Conservation (phyloP, 2,797 vertebrate species). For the Sarcoramphus papa region DNA sequence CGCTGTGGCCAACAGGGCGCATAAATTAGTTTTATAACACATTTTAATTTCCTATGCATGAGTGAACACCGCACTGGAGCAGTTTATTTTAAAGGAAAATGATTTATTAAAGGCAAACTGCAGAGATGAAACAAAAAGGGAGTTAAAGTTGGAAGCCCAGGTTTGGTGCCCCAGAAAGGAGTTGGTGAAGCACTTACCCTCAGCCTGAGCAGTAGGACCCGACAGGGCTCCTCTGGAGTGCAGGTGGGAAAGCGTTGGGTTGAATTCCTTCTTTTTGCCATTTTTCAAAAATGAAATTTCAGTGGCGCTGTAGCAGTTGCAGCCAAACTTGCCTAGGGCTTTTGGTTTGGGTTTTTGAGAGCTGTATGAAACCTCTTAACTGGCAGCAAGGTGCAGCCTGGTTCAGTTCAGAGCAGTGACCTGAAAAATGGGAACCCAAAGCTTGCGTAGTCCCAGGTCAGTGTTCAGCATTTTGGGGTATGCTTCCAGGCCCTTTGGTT, state of each 20-base stretch:
- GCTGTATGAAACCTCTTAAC: neutral
- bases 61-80: neutral
- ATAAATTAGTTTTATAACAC: neutral
- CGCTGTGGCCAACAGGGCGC: neutral
- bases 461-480: neutral
- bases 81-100: neutral
- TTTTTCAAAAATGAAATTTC: neutral
- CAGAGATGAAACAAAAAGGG: neutral
- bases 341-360: neutral
- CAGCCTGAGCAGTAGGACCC: accelerated
- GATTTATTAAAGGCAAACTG: neutral
- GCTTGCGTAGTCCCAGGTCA: neutral
- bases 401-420: neutral
- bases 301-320: neutral
- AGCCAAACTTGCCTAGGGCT: neutral
- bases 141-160: neutral
- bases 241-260: neutral
- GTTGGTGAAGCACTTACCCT: neutral
- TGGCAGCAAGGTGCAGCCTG: neutral
- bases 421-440: neutral
- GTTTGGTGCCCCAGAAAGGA: neutral
- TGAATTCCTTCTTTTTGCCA: neutral
- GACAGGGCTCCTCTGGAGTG: neutral
- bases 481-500: neutral
- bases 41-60: neutral